Evolutionary conservation across 2,113 vertebrate species (phyloP), one percentile per base, ranked within the genome.

Genomic region (Brachyhypopomus occidentalis): DNA sequence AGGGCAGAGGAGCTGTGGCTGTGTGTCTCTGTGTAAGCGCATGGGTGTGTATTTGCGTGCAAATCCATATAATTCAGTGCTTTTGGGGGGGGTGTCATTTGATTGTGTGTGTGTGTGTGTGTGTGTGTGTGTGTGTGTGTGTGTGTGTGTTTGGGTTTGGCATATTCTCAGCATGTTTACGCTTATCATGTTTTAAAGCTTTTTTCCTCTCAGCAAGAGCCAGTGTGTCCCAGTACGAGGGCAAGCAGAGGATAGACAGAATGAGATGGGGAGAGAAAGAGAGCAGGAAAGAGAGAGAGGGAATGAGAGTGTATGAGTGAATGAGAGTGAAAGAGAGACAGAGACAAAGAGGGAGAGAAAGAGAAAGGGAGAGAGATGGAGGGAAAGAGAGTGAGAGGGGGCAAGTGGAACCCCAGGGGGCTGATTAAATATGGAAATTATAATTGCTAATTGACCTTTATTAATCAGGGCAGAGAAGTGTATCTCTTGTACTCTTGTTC

Each of bases 381-480:
- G 41, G 41, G 52, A 86, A 88, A 91, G 87, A 89, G 85, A 88
- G 87, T 89, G 56, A 72, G 66, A 59, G 72, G 30, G 75, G 27
- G 72, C 88, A 87, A 91, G 87, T 87, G 81, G 88, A 85, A 88
- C 90, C 90, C 88, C 89, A 82, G 91, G 92, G 90, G 91, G 90
- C 90, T 93, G 91, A 93, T 94, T 94, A 92, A 92, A 94, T 93
- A 92, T 93, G 93, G 88, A 92, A 92, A 93, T 93, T 91, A 87
- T 92, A 93, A 94, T 92, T 92, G 91, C 91, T 93, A 93, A 93
- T 94, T 93, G 92, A 93, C 93, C 92, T 93, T 93, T 92, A 92
- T 92, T 92, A 92, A 93, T 93, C 92, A 93, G 89, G 90, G 89
- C 87, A 86, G 86, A 88, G 62, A 75, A 87, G 82, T 73, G 88